Conservation (phyloP, 92 coral and sea anemone species). For the Ricordea florida region DNA sequence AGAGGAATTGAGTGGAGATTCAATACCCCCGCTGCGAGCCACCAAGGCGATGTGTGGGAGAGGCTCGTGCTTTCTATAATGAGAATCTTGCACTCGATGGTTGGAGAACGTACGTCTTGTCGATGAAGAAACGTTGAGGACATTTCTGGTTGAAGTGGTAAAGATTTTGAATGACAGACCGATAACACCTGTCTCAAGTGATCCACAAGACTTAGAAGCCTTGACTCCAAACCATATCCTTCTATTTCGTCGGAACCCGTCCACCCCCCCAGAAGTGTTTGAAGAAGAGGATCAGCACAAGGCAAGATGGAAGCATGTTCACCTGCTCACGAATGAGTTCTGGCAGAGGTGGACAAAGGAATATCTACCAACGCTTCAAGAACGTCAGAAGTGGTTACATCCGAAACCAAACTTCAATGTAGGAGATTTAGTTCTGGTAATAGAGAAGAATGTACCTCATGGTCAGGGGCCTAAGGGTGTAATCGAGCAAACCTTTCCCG, state of each 20-base stretch:
- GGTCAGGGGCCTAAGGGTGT: conserved; percentile 69
- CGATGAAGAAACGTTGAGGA: conserved; percentile 29
- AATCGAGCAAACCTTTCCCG: conserved; percentile 48
- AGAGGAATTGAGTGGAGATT: conserved; percentile 45
- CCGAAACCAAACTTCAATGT: conserved; percentile 41
- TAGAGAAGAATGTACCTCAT: conserved; percentile 32
- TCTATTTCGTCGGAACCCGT: conserved; percentile 34
- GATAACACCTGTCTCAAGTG: conserved; percentile 57
- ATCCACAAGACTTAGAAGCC: conserved; percentile 58
- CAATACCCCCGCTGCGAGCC: conserved; percentile 58
- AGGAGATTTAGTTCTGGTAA: conserved; percentile 59
- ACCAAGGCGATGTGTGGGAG: conserved; percentile 62
- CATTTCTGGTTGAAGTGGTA: conserved; percentile 57
- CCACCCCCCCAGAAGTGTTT: conserved; percentile 24
- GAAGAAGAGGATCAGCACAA: conserved; percentile 20
- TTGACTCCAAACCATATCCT: conserved; percentile 65
- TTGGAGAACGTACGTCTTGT: conserved; percentile 54
- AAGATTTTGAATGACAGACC: conserved; percentile 58
- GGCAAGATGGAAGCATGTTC: conserved; percentile 55
- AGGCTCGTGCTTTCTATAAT: conserved; percentile 48
- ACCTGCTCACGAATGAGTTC: conserved; percentile 34
- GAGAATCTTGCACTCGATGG: conserved; percentile 52
- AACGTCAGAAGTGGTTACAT: conserved; percentile 57
- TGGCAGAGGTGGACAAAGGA: conserved; percentile 46
- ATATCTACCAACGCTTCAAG: conserved; percentile 49